These are phyloP conservation scores for Aromia moschata DNA, from an alignment of 2,888 invertebrate species.

Conservation along the genomic window DNA sequence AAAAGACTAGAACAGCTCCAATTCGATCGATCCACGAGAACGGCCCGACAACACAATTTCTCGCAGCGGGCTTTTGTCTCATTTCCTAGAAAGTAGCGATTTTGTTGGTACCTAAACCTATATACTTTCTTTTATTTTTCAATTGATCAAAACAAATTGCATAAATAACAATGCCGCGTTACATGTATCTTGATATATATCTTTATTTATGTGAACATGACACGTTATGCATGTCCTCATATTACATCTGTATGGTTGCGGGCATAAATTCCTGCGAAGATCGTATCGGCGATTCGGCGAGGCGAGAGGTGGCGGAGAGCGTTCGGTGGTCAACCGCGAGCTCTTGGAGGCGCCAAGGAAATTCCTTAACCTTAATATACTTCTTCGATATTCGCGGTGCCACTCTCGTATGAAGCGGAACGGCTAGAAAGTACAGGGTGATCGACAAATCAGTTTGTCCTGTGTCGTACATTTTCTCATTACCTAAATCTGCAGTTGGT, in stretches of 20 bases:
- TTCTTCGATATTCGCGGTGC: conserved; percentile 13
- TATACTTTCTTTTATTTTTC: conserved; percentile 21
- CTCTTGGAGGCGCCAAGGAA: conserved; percentile 20
- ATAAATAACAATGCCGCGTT: conserved; percentile 25
- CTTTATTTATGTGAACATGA: conserved; percentile 24
- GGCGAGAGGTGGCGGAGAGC: conserved; percentile 21
- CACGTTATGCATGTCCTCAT: conserved; percentile 30
- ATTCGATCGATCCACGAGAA: no score
- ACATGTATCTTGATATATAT: conserved; percentile 26
- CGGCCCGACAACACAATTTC: background rate
- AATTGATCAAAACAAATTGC: conserved; percentile 25
- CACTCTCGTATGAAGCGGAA: conserved; percentile 5
- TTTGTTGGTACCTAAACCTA: conserved; percentile 10
- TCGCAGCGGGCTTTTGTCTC: background rate
- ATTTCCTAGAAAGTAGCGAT: conserved; percentile 17
- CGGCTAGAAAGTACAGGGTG: background rate
- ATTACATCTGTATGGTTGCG: conserved; percentile 28
- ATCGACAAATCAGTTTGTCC: no score
- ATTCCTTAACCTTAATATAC: conserved; percentile 11
- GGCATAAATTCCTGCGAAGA: conserved; percentile 30
- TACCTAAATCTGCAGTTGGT: no score
- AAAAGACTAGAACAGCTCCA: no score
- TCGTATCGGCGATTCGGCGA: conserved; percentile 25
- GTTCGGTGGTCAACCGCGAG: conserved; percentile 10
- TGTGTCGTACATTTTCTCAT: no score